These are phyloP conservation scores for Pipistrellus pipistrellus DNA, from an alignment of 2,797 vertebrate genomes.

Conservation along the genomic window DNA sequence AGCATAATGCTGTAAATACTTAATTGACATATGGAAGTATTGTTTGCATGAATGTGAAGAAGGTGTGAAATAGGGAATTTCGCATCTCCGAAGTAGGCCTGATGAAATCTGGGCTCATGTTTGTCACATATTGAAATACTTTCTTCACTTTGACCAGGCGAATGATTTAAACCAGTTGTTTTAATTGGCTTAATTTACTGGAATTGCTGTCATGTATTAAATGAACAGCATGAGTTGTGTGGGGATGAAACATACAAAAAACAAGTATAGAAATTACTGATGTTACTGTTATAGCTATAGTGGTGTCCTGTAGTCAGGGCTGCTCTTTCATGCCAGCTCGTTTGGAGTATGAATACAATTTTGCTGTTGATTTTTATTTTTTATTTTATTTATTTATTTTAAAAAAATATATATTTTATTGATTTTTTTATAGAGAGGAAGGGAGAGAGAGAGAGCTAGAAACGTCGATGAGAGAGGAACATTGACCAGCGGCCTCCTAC, in stretches of 20 bases:
- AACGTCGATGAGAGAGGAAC: too few species aligned
- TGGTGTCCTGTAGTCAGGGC: background rate
- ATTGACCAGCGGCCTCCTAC: too few species aligned
- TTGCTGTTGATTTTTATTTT: slow-evolving; percentile 11
- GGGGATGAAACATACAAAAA: background rate
- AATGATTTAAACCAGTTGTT: slow-evolving; percentile 4
- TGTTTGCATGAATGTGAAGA: slow-evolving; percentile 38
- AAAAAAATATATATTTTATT: too few species aligned
- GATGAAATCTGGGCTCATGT: background rate
- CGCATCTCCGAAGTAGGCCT: background rate
- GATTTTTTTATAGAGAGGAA: too few species aligned
- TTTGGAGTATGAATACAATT: background rate
- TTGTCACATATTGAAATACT: slow-evolving; percentile 40
- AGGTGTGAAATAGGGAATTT: slow-evolving; percentile 7
- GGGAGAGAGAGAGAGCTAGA: too few species aligned
- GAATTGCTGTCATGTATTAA: background rate
- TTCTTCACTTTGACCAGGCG: background rate
- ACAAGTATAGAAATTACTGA: background rate
- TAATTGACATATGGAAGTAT: background rate
- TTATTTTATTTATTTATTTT: too few species aligned
- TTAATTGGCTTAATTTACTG: slow-evolving; percentile 10
- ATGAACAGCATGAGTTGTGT: background rate
- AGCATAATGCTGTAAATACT: slow-evolving; percentile 16
- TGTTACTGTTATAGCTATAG: background rate
- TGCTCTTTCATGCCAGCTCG: background rate